Conservation (phyloP, 2,888 invertebrate species). For the Drosophila austrosaltans region DNA sequence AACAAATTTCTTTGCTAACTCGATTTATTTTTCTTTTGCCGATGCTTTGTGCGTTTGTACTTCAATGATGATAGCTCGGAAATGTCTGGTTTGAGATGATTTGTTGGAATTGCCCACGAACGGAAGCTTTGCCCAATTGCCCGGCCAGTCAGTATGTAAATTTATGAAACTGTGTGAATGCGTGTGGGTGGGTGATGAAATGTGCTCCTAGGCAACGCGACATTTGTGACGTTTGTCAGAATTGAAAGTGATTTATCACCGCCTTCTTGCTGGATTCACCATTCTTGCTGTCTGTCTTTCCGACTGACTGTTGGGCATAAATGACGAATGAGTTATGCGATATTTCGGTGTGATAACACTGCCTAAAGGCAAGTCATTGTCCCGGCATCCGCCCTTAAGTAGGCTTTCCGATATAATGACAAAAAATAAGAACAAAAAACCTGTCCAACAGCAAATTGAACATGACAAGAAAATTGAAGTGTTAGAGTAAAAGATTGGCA, state of each 20-base stretch:
- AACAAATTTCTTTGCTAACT: constrained; percentile 25
- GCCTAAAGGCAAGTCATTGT: constrained; percentile 4
- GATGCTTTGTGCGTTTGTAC: constrained; percentile 22
- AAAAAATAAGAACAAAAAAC: constrained; percentile 38
- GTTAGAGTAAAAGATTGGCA: constrained; percentile 42
- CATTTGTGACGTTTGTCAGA: constrained; percentile 76
- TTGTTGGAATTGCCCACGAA: constrained; percentile 52
- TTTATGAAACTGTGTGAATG: constrained; percentile 32
- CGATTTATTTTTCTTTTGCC: constrained; percentile 38
- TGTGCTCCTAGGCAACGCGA: constrained; percentile 48
- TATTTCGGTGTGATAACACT: constrained; percentile 44
- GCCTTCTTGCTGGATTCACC: constrained; percentile 31
- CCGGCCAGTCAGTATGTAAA: constrained; percentile 57
- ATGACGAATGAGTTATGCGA: constrained; percentile 52
- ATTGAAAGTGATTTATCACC: constrained; percentile 76
- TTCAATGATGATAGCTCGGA: constrained; percentile 51
- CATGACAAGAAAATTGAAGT: constrained; percentile 47
- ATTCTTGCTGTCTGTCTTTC: constrained; percentile 23
- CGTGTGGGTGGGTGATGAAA: constrained; percentile 52
- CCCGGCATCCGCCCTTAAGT: constrained; percentile 16
- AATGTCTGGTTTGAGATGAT: constrained; percentile 57
- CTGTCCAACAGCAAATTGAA: constrained; percentile 59
- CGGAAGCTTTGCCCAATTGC: constrained; percentile 52
- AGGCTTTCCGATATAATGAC: constrained; percentile 28
- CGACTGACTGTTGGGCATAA: constrained; percentile 8